phyloP scores from a whole-genome alignment of 2,888 invertebrate genomes.

The Cerastoderma edule region DNA sequence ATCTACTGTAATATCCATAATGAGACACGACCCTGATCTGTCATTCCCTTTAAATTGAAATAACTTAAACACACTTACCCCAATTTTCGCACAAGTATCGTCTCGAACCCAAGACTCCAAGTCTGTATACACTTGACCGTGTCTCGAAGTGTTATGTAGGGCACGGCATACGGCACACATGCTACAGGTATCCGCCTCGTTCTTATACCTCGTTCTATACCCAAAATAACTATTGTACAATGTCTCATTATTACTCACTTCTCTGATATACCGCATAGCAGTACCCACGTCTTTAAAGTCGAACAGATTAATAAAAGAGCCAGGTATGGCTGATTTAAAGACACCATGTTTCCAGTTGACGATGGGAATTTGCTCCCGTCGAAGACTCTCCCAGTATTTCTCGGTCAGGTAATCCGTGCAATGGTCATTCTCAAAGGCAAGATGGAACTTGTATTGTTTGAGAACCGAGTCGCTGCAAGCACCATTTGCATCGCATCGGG shows the following conservation, averaged over 20 bases:
- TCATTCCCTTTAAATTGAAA: too few relatives aligned
- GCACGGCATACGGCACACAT: slow-evolving; percentile 70
- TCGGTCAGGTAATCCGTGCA: slow-evolving; percentile 74
- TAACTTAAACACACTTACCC: slow-evolving; percentile 56
- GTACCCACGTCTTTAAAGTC: slow-evolving; percentile 57
- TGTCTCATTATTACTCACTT: slow-evolving; percentile 60
- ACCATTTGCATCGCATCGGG: slow-evolving; percentile 40
- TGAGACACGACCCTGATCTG: too few relatives aligned
- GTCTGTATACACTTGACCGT: slow-evolving; percentile 58
- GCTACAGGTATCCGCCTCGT: slow-evolving; percentile 50
- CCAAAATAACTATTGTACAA: slow-evolving; percentile 71
- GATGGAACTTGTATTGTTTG: slow-evolving; percentile 69
- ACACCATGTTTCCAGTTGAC: slow-evolving; percentile 67
- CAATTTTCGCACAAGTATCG: slow-evolving; percentile 56
- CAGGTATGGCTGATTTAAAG: slow-evolving; percentile 33
- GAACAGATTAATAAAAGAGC: slow-evolving; percentile 61
- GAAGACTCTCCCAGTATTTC: slow-evolving; percentile 69
- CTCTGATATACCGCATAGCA: slow-evolving; percentile 56
- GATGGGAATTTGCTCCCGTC: slow-evolving; percentile 68
- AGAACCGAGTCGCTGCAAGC: slow-evolving; percentile 51
- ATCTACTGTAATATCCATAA: too few relatives aligned
- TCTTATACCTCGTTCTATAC: slow-evolving; percentile 63
- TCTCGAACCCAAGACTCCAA: slow-evolving; percentile 62
- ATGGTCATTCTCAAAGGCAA: slow-evolving; percentile 72
- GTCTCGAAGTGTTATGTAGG: slow-evolving; percentile 58